These are phyloP conservation scores for Acrobasis suavella DNA, from an alignment of 2,888 invertebrate species.

Conservation along the genomic window DNA sequence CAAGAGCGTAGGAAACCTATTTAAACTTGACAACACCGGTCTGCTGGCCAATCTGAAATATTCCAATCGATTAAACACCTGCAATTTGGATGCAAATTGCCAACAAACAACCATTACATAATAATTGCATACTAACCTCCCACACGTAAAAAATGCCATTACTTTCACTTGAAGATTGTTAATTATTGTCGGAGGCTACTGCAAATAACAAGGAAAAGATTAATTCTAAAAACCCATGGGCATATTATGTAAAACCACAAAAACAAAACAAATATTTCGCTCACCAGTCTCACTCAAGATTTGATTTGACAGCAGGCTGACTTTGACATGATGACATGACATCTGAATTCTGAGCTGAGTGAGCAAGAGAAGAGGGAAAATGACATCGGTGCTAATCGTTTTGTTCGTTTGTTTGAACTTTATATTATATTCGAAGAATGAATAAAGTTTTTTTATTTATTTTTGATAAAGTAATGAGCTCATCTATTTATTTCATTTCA, in stretches of 20 bases:
- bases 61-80: conserved; percentile 29
- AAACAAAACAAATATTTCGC: conserved; percentile 37
- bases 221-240: not conserved
- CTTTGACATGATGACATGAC: not conserved
- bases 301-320: conserved; percentile 25
- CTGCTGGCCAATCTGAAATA: conserved; percentile 63
- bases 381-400: not conserved
- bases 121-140: conserved; percentile 66
- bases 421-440: too few relatives aligned
- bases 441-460: too few relatives aligned
- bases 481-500: too few relatives aligned
- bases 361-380: not conserved
- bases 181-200: conserved; percentile 55
- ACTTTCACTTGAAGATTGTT: conserved; percentile 33
- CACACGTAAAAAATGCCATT: conserved; percentile 67
- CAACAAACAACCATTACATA: conserved; percentile 61
- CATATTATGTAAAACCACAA: conserved; percentile 31
- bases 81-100: conserved; percentile 33
- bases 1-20: conserved; percentile 58
- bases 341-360: not conserved
- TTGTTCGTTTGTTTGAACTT: not conserved
- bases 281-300: conserved; percentile 53
- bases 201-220: conserved; percentile 37
- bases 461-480: too few relatives aligned
- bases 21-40: conserved; percentile 56